Evolutionary conservation across 2,797 vertebrate species (phyloP), one percentile per base, ranked within the genome.

Genomic region (Tadarida brasiliensis): DNA sequence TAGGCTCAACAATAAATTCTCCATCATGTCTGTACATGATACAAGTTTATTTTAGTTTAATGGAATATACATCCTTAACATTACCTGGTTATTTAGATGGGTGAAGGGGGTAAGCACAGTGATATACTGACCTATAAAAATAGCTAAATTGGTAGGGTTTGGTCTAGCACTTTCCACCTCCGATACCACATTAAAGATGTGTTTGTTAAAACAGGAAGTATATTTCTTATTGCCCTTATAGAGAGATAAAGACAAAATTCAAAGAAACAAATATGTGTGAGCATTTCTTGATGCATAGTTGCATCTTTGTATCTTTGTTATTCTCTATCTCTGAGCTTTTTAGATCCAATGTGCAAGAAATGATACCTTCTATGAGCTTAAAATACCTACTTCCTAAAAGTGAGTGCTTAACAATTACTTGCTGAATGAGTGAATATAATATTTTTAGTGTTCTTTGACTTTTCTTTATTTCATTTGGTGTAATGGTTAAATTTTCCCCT

Each of bases 401-500:
- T 73, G 87, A 76, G 26, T 81, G 8, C 54, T 94, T 85, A 77
- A 22, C 65, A 77, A 51, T 78, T 87, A 47, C 74, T 95, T 95
- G 56, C 35, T 71, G 9, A 81, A 39, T 93, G 51, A 90, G 11
- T 65, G 17, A 73, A 49, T 78, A 26, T 17, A 57, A 71, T 61
- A 71, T 30, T 39, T 68, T 15, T 16, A 68, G 85, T 57, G 7
- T 94, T 71, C 22, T 80, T 90, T 70, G 35, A 16, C 17, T 47
- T 95, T 77, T 51, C n/a, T 94, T 78, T 28, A 33, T 84, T 93
- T 35, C 49, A 35, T 61, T 95, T 56, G 35, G 54, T 84, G 16
- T 78, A 94, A 54, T 92, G 14, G n/a, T 89, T 92, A 47, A 47
- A 57, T 82, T 77, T 91, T 85, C 49, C 49, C n/a, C 12, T 74